phyloP scores from a whole-genome alignment of 1,140 invertebrate species.

The Microplitis mediator region DNA sequence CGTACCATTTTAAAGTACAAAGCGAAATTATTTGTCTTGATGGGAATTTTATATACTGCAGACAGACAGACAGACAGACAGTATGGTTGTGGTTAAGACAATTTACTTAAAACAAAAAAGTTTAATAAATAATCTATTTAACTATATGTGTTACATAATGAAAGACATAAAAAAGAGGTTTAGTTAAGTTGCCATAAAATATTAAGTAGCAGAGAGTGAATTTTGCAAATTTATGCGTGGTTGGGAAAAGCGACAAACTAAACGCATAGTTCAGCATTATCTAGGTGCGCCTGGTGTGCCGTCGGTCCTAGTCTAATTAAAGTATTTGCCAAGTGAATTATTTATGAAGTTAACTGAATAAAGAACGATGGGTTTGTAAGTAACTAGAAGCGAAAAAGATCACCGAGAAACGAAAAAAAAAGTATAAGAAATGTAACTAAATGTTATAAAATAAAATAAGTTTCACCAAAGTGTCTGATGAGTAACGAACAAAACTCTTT shows the following conservation, averaged over 20 bases:
- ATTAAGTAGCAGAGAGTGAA: conserved; percentile 2
- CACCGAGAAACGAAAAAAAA: background rate
- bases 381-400: background rate
- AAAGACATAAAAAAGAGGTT: background rate
- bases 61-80: too few species aligned
- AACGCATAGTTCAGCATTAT: conserved; percentile 32
- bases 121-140: too few species aligned
- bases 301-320: conserved; percentile 34
- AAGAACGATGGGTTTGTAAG: background rate
- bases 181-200: background rate
- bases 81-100: too few species aligned
- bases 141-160: background rate
- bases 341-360: conserved; percentile 30
- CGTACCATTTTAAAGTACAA: background rate
- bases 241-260: conserved; percentile 21
- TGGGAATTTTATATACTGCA: too few species aligned
- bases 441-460: too few species aligned
- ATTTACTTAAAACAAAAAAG: too few species aligned
- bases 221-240: conserved; percentile 38
- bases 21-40: background rate
- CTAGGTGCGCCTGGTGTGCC: conserved; percentile 3
- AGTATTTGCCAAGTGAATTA: conserved; percentile 40
- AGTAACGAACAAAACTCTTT: too few species aligned
- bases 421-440: too few species aligned
- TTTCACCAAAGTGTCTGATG: too few species aligned